Percentiles rank a stretch among this genome's conserved stretches.
Evolutionary conservation across 1,140 invertebrate species (phyloP).

Genomic region (Hypothenemus hampei): DNA sequence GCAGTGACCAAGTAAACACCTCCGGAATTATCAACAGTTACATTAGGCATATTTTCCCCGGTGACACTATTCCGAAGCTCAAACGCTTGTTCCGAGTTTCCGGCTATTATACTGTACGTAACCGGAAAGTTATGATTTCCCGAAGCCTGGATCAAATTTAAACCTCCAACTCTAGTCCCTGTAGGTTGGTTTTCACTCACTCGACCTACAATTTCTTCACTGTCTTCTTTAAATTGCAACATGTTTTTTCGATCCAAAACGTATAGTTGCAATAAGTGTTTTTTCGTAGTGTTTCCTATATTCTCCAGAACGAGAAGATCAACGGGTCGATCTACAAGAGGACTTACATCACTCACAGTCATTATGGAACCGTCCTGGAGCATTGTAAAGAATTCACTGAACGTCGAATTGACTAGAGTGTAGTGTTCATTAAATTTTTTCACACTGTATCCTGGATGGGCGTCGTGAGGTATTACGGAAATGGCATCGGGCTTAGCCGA

Average conservation of each 20-base stretch:
- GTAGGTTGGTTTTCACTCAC: slow-evolving; percentile 69
- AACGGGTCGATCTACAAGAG: slow-evolving; percentile 73
- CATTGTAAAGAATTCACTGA: slow-evolving; percentile 78
- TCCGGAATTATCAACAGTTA: slow-evolving; percentile 55
- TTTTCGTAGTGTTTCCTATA: slow-evolving; percentile 68
- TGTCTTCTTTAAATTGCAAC: slow-evolving; percentile 67
- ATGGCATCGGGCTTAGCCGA: slow-evolving; percentile 36
- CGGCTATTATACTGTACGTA: slow-evolving; percentile 71
- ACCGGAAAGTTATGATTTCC: slow-evolving; percentile 55
- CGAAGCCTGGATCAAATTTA: slow-evolving; percentile 63
- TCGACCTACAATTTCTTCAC: slow-evolving; percentile 54
- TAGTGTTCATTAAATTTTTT: slow-evolving; percentile 66
- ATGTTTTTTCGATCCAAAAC: slow-evolving; percentile 76
- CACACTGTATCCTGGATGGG: slow-evolving; percentile 78
- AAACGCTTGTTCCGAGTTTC: slow-evolving; percentile 65
- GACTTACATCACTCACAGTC: slow-evolving; percentile 78
- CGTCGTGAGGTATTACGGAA: slow-evolving; percentile 72
- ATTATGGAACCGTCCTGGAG: slow-evolving; percentile 84
- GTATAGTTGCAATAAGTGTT: slow-evolving; percentile 73
- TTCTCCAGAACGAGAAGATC: slow-evolving; percentile 77
- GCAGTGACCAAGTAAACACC: slow-evolving; percentile 68
- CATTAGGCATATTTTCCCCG: slow-evolving; percentile 50
- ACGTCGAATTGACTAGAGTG: slow-evolving; percentile 68
- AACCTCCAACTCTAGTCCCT: slow-evolving; percentile 61
- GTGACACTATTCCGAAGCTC: slow-evolving; percentile 59